phyloP scores from a whole-genome alignment of 53 echinoderm and acorn worm species.

The Zoroaster sp. region DNA sequence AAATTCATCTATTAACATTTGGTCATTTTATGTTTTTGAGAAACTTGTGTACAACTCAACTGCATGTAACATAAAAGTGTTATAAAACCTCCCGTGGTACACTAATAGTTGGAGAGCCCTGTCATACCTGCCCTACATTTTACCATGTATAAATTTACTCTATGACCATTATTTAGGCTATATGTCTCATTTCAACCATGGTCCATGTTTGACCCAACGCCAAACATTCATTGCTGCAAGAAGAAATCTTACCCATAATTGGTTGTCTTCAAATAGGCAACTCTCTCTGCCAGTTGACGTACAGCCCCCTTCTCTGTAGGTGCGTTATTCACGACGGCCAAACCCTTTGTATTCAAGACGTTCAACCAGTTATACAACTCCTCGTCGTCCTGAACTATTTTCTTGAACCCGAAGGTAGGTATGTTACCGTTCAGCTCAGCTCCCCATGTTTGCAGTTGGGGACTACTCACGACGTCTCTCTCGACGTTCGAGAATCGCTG shows the following conservation, averaged over 20 bases:
- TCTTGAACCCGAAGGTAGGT: conserved; percentile 42
- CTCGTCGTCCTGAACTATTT: conserved; percentile 32
- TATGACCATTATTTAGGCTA: no score
- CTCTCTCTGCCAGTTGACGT: not conserved
- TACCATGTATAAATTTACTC: no score
- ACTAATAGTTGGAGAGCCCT: no score
- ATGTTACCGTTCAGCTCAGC: conserved; percentile 31
- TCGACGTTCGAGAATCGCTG: not conserved
- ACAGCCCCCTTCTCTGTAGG: not conserved
- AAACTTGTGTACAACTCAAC: no score
- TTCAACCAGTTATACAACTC: conserved; percentile 17
- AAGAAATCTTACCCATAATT: conserved; percentile 1
- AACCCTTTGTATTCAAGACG: not conserved
- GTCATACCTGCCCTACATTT: no score
- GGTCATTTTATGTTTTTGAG: no score
- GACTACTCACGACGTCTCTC: conserved; percentile 42
- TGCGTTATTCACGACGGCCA: not conserved
- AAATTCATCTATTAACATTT: no score
- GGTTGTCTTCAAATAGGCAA: not conserved
- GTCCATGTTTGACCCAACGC: no score
- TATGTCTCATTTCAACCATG: no score
- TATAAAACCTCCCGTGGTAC: no score
- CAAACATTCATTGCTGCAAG: no score
- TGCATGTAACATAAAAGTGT: no score
- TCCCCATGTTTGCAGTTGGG: conserved; percentile 34